These are phyloP conservation scores for Pelodiscus sinensis DNA, from an alignment of 2,113 vertebrate species.

Conservation along the genomic window DNA sequence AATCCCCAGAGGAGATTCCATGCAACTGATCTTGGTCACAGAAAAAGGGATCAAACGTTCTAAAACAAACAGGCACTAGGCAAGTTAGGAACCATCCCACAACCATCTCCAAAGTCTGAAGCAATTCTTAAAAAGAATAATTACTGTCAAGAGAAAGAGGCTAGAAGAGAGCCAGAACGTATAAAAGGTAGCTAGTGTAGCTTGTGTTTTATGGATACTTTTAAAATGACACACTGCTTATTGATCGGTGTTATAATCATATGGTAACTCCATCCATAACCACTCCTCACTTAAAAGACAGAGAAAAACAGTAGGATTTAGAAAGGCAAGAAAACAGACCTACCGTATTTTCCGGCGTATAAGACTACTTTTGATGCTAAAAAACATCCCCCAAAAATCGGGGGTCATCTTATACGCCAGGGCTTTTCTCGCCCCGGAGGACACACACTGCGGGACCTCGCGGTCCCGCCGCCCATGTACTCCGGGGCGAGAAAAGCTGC, in stretches of 20 bases:
- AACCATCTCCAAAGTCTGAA: constrained; percentile 37
- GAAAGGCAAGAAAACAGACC: neutral
- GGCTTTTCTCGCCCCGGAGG: too few relatives aligned
- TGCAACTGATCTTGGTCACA: constrained; percentile 52
- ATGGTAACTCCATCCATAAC: neutral
- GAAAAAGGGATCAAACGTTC: constrained; percentile 45
- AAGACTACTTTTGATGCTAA: too few relatives aligned
- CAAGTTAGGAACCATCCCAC: constrained; percentile 14
- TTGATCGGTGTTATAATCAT: neutral
- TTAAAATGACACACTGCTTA: neutral
- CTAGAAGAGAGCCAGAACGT: neutral
- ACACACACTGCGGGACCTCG: too few relatives aligned
- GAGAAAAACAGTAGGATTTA: neutral
- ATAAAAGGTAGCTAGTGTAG: neutral
- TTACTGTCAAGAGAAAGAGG: neutral
- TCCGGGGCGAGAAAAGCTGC: too few relatives aligned
- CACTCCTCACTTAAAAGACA: neutral
- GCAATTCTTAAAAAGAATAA: constrained; percentile 46
- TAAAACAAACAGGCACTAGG: constrained; percentile 46
- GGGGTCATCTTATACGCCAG: too few relatives aligned
- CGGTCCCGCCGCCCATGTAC: too few relatives aligned
- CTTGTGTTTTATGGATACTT: neutral
- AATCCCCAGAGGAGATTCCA: constrained; percentile 48
- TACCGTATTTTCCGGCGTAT: too few relatives aligned
- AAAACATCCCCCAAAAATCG: too few relatives aligned